Evolutionary conservation across 1,140 invertebrate genomes (phyloP).

Genomic region (Melitaea cinxia): DNA sequence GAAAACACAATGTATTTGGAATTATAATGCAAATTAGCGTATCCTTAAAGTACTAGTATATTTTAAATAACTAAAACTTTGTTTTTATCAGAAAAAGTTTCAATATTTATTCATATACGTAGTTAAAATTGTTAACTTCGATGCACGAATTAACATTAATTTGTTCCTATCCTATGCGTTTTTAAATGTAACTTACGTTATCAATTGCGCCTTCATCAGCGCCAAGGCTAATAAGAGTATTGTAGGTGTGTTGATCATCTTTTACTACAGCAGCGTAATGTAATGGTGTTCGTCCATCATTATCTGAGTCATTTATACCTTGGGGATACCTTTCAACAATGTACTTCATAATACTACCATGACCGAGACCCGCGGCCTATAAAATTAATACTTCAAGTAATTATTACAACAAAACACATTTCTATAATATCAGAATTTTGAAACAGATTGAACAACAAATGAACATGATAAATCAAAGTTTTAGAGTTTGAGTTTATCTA

Average conservation of each 20-base stretch:
- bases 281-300: slow-evolving; percentile 93
- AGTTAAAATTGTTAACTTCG: background rate
- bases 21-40: too few species aligned
- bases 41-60: too few species aligned
- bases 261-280: slow-evolving; percentile 93
- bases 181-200: slow-evolving; percentile 85
- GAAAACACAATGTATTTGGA: background rate
- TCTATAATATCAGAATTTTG: too few species aligned
- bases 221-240: slow-evolving; percentile 87
- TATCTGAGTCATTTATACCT: slow-evolving; percentile 86
- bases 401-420: too few species aligned
- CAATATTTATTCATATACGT: background rate
- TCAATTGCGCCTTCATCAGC: slow-evolving; percentile 91
- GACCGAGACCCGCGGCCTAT: slow-evolving; percentile 92
- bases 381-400: too few species aligned
- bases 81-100: too few species aligned
- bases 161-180: background rate
- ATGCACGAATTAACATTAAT: background rate
- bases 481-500: too few species aligned
- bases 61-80: too few species aligned
- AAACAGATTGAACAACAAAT: too few species aligned
- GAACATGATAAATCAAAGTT: too few species aligned
- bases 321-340: slow-evolving; percentile 88
- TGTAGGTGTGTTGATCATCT: slow-evolving; percentile 87
- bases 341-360: slow-evolving; percentile 87